Base-by-base conservation (phyloP, 2,797 vertebrate species). In the Rachycentron canadum region DNA sequence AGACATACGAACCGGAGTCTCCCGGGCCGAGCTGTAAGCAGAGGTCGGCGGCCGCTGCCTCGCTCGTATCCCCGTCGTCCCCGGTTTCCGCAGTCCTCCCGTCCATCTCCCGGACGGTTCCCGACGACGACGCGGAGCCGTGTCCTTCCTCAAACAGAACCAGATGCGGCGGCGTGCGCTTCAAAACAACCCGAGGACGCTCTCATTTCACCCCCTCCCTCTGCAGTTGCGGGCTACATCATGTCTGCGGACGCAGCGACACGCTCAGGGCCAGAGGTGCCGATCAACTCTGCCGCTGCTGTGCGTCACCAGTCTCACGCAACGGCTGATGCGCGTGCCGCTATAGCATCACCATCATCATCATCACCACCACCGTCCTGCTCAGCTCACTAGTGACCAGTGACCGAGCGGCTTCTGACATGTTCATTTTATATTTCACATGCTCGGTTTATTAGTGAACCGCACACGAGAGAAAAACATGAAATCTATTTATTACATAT, bases 1-100 rank as follows among this genome's bases (percentile, higher is more conserved):
- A n/a, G n/a, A n/a, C n/a, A n/a, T 89, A 89, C 94, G 19, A 36
- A 95, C 95, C 94, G 36, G 73, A 25, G 72, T 95, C 93, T 21
- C 55, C 90, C 77, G 88, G 78, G 60, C 95, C 94, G 43, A 94
- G 91, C 74, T 92, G 93, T 3, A 90, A 79, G 45, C 88, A 86
- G 64, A 79, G 78, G 62, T 91, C 90, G 32, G 85, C 49, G 49
- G 85, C 87, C 32, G 82, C 92, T 65, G 85, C 80, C 45, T 90
- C 91, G 36, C 91, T 87, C 32, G 84, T 41, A 49, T 86, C 84
- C 53, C 86, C 87, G 21, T 94, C 93, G 86, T 89, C 88, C 49
- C 82, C 82, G 72, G 78, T 83, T 64, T 90, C 93, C 85, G 94
- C 94, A 82, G 90, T 92, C 83, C 91, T 88, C 75, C 90, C 92